phyloP scores from a whole-genome alignment of 1,140 invertebrate species.

The Drosophila bocqueti region DNA sequence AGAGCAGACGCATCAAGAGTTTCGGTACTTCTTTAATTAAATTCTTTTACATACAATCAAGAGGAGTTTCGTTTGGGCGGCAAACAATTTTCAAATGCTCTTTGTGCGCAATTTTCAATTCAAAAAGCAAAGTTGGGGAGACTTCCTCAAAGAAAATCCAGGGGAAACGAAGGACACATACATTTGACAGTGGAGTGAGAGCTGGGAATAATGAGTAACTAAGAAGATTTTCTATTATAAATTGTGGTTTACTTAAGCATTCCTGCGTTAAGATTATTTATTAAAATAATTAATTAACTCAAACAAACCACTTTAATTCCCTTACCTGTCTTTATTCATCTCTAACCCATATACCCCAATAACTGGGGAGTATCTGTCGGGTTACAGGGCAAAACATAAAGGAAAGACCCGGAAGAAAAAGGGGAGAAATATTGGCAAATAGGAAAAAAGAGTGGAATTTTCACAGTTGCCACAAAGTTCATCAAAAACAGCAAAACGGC shows the following conservation, averaged over 20 bases:
- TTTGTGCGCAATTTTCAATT: conserved; percentile 32
- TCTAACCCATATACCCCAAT: conserved; percentile 28
- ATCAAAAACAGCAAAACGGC: conserved; percentile 62
- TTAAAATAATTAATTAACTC: neutral
- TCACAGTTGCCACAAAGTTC: conserved; percentile 60
- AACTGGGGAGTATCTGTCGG: neutral
- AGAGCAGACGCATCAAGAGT: conserved; percentile 4
- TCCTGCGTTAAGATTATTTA: neutral
- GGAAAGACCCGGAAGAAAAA: neutral
- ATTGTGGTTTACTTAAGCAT: too few species aligned
- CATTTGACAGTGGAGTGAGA: neutral
- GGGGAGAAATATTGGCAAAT: neutral
- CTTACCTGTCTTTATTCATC: neutral
- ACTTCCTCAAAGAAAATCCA: conserved; percentile 9
- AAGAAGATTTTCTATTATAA: neutral
- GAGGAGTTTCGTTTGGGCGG: conserved; percentile 41
- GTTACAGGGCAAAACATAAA: conserved; percentile 2
- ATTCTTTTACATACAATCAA: conserved; percentile 50
- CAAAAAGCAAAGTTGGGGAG: conserved; percentile 21
- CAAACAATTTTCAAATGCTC: conserved; percentile 69
- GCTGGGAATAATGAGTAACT: neutral
- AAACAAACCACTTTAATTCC: neutral
- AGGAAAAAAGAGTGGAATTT: conserved; percentile 21
- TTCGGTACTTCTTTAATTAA: conserved; percentile 60
- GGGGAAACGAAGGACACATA: conserved; percentile 13